Conservation (phyloP, 2,888 invertebrate species). For the Plutella xylostella region DNA sequence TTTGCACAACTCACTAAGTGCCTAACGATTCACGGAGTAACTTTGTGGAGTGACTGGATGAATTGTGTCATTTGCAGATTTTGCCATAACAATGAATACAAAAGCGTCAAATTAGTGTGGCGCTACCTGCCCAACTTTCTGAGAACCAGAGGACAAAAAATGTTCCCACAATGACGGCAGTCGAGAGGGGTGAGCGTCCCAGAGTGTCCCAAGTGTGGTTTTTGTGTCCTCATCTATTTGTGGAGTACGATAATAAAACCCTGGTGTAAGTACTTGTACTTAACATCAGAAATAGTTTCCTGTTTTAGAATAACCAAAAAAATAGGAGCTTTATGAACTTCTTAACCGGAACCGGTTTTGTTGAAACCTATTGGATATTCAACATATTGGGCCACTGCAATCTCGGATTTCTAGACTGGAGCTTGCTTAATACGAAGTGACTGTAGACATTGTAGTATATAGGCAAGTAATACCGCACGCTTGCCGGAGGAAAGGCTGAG, state of each 20-base stretch:
- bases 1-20: no score
- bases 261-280: constrained; percentile 24
- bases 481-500: constrained; percentile 39
- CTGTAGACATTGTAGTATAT: constrained; percentile 59
- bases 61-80: constrained; percentile 20
- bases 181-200: constrained; percentile 41
- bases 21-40: no score
- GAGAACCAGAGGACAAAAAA: constrained; percentile 48
- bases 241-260: constrained; percentile 53
- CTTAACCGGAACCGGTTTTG: no score
- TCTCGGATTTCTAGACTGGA: constrained; percentile 3
- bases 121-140: constrained; percentile 52
- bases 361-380: no score
- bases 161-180: constrained; percentile 55
- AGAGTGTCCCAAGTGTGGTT: constrained; percentile 51
- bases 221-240: constrained; percentile 56
- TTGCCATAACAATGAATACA: constrained; percentile 30
- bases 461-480: constrained; percentile 57
- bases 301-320: neutral
- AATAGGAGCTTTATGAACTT: no score
- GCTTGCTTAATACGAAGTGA: constrained; percentile 31
- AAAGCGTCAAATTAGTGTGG: constrained; percentile 35
- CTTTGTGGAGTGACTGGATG: no score
- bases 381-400: no score
- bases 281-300: neutral